These are phyloP conservation scores for Marisa cornuarietis DNA, from an alignment of 1,140 invertebrate genomes.

Conservation along the genomic window DNA sequence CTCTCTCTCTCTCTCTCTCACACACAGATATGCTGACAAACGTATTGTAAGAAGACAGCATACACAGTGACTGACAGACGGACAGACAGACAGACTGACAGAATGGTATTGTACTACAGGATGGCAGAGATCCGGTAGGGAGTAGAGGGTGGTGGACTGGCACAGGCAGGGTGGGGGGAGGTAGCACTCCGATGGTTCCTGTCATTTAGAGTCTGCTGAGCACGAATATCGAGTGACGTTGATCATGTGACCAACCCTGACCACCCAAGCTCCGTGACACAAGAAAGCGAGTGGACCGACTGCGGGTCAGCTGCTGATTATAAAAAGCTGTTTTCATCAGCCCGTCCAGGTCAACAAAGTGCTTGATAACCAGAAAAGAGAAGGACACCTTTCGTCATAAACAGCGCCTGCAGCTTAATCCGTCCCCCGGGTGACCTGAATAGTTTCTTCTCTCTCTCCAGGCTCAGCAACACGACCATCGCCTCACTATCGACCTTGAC, in stretches of 20 bases:
- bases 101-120: background rate
- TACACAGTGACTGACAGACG: background rate
- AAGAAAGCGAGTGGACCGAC: background rate
- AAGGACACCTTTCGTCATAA: too few species aligned
- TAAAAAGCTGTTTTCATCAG: too few species aligned
- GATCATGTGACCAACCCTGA: background rate
- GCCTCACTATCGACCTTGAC: too few species aligned
- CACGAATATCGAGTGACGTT: background rate
- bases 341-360: too few species aligned
- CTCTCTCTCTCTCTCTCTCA: constrained; percentile 7
- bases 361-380: too few species aligned
- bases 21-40: background rate
- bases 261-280: background rate
- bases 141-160: too few species aligned
- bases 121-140: too few species aligned
- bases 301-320: too few species aligned
- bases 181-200: background rate
- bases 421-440: too few species aligned
- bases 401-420: too few species aligned
- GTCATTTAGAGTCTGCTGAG: background rate
- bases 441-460: too few species aligned
- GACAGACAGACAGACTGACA: background rate
- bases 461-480: too few species aligned
- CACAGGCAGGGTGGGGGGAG: background rate
- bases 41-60: background rate